A percentile compares a stretch with the other conserved stretches of the same genome.
Evolutionary conservation across 2,113 vertebrate genomes (phyloP).

Genomic region (Stigmatopora nigra): DNA sequence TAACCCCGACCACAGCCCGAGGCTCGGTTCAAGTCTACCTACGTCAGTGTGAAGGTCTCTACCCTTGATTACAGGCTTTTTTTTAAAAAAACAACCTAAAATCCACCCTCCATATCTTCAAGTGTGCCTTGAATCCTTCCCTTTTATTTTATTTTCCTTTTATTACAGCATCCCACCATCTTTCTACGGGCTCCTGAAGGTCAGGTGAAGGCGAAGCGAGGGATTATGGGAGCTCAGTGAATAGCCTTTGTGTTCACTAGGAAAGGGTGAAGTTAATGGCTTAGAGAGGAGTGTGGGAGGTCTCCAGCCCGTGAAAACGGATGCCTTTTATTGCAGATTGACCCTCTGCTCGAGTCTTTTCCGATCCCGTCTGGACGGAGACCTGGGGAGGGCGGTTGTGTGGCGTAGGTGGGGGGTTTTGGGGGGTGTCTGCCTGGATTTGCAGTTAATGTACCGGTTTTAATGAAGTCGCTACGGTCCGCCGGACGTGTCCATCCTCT

Average conservation of each 20-base stretch:
- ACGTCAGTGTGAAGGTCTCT: background rate
- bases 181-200: constrained; percentile 59
- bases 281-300: constrained; percentile 67
- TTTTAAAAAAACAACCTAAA: too few relatives aligned
- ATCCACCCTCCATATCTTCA: background rate
- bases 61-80: background rate
- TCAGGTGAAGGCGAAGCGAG: constrained; percentile 63
- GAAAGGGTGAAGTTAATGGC: constrained; percentile 73
- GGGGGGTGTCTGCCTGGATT: constrained; percentile 49
- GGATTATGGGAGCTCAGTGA: constrained; percentile 67
- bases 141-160: constrained; percentile 24
- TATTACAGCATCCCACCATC: constrained; percentile 33
- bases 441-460: constrained; percentile 71
- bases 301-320: constrained; percentile 66
- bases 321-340: constrained; percentile 72
- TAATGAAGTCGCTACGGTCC: constrained; percentile 64
- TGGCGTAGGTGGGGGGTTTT: too few relatives aligned
- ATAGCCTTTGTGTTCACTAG: constrained; percentile 54
- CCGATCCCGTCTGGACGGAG: constrained; percentile 35
- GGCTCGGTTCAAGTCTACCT: background rate
- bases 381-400: constrained; percentile 5
- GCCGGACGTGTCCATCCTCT: constrained; percentile 41
- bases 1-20: background rate
- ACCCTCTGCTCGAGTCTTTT: constrained; percentile 54
- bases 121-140: background rate